Evolutionary conservation across 2,113 vertebrate species (phyloP).

Genomic region (Pyrgilauda ruficollis): DNA sequence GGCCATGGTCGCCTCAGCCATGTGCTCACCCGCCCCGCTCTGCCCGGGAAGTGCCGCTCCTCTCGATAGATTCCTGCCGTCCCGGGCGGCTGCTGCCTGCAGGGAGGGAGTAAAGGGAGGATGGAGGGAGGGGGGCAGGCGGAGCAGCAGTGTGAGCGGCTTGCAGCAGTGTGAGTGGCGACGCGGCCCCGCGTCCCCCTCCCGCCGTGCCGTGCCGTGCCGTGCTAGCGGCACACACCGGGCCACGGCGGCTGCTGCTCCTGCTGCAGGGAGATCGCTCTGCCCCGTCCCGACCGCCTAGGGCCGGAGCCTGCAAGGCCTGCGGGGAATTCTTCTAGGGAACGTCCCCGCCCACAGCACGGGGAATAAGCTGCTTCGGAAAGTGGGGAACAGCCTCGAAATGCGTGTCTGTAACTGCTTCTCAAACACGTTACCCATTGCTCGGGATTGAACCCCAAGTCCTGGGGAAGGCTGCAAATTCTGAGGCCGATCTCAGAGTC

Average conservation of each 20-base stretch:
- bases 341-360: fast-evolving
- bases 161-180: background rate
- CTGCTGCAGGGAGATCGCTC: fast-evolving
- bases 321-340: fast-evolving
- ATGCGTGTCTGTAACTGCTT: fast-evolving
- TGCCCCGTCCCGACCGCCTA: fast-evolving
- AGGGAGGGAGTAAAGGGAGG: too few species aligned
- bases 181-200: fast-evolving
- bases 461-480: background rate
- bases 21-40: background rate
- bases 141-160: too few species aligned
- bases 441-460: fast-evolving
- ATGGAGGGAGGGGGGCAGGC: too few species aligned
- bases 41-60: background rate
- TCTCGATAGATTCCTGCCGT: fast-evolving
- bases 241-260: background rate
- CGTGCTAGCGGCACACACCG: fast-evolving
- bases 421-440: fast-evolving
- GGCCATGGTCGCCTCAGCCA: background rate
- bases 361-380: fast-evolving
- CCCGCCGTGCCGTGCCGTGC: fast-evolving
- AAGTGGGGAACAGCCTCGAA: fast-evolving
- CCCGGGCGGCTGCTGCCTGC: background rate
- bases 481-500: fast-evolving
- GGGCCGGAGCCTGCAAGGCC: background rate